Conservation (phyloP, 2,888 invertebrate species). For the Lepidocyrtinus sp. region DNA sequence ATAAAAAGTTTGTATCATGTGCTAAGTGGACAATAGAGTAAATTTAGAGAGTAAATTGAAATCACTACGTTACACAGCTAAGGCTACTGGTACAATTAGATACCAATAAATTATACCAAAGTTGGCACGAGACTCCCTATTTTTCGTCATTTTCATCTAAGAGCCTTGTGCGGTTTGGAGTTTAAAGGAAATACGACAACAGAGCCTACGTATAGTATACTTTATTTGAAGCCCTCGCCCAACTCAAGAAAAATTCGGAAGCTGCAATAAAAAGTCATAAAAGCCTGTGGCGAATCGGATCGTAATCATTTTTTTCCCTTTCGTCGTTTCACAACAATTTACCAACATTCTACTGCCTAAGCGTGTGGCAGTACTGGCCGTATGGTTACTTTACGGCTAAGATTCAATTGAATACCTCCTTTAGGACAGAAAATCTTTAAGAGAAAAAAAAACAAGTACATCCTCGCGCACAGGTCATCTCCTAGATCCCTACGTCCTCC, state of each 20-base stretch:
- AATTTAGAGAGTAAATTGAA: constrained; percentile 10
- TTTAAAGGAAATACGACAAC: not conserved
- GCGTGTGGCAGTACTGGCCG: constrained; percentile 4
- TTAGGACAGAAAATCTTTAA: constrained; percentile 12
- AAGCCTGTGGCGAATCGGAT: constrained; percentile 59
- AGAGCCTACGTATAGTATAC: no score
- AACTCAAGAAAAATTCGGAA: no score
- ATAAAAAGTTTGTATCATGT: constrained; percentile 20
- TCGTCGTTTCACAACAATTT: not conserved
- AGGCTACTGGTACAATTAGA: not conserved
- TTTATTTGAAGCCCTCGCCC: no score
- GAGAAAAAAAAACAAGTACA: constrained; percentile 8
- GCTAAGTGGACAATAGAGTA: constrained; percentile 22
- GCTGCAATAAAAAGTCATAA: constrained; percentile 61
- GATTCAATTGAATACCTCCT: constrained; percentile 48
- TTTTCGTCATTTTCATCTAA: no score
- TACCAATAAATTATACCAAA: not conserved
- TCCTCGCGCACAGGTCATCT: not conserved
- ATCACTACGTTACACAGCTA: no score
- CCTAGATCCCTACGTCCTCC: no score
- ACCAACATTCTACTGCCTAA: constrained; percentile 36
- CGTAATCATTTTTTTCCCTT: constrained; percentile 47
- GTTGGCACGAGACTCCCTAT: not conserved
- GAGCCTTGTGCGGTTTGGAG: no score
- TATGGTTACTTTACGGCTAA: constrained; percentile 55